A percentile compares a stretch with the other conserved stretches of the same genome.
phyloP scores from a whole-genome alignment of 2,888 invertebrate species.

The Drosophila pseudotalamancana region DNA sequence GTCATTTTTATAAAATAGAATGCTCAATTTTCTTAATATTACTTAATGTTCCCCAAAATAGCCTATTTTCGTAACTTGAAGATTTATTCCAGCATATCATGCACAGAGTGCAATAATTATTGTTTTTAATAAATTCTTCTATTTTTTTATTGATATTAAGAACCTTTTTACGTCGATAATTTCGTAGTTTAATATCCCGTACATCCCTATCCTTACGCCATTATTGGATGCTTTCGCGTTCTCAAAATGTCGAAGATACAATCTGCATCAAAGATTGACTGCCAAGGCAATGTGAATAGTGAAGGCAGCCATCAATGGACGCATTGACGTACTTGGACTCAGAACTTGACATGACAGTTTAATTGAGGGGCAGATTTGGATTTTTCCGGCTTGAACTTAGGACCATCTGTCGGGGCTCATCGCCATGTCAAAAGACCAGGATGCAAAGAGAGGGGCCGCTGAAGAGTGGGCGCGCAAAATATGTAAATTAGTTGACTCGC shows the following conservation, averaged over 20 bases:
- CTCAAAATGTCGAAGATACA: slow-evolving; percentile 12
- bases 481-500: slow-evolving; percentile 70
- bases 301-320: slow-evolving; percentile 25
- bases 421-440: slow-evolving; percentile 4
- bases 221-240: not conserved
- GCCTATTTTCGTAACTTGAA: too few relatives aligned
- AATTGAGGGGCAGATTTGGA: slow-evolving; percentile 58
- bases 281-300: slow-evolving; percentile 9
- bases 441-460: slow-evolving; percentile 3
- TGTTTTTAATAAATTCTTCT: too few relatives aligned
- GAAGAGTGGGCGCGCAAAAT: slow-evolving; percentile 29
- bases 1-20: too few relatives aligned
- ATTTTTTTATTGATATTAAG: too few relatives aligned
- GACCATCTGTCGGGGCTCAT: not conserved
- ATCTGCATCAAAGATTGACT: slow-evolving; percentile 11
- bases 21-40: too few relatives aligned
- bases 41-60: too few relatives aligned
- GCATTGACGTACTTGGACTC: slow-evolving; percentile 51
- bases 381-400: not conserved
- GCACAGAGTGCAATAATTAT: too few relatives aligned
- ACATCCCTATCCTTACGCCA: too few relatives aligned
- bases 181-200: too few relatives aligned
- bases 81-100: too few relatives aligned
- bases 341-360: slow-evolving; percentile 76
- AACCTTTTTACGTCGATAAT: too few relatives aligned